Evolutionary conservation across 2,797 vertebrate species (phyloP).

Genomic region (Sebastes matsubarae): DNA sequence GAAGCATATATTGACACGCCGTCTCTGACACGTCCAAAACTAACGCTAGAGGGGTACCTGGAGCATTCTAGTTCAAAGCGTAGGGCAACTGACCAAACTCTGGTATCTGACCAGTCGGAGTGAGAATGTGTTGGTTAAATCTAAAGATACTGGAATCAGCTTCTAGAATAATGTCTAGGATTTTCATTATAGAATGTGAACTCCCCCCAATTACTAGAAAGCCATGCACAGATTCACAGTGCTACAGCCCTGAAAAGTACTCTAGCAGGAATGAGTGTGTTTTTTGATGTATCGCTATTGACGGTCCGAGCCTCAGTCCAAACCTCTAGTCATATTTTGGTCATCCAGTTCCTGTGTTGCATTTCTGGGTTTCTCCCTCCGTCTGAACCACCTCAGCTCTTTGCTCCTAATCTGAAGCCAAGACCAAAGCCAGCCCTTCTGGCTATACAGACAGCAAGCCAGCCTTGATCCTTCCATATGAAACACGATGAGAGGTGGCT

Average conservation of each 20-base stretch:
- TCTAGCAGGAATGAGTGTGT: neutral
- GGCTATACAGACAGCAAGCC: conserved; percentile 63
- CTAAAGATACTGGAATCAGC: neutral
- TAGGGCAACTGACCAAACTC: too few relatives aligned
- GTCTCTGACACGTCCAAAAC: too few relatives aligned
- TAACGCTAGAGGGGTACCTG: too few relatives aligned
- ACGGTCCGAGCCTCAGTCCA: neutral
- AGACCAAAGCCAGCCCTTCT: conserved; percentile 58
- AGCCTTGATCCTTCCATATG: conserved; percentile 56
- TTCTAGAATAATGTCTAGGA: neutral
- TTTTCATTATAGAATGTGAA: neutral
- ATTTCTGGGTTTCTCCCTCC: conserved; percentile 24
- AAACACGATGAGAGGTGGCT: conserved; percentile 36
- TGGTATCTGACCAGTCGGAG: too few relatives aligned
- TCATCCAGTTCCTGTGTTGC: neutral
- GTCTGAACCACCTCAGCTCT: conserved; percentile 70
- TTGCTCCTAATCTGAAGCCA: conserved; percentile 73
- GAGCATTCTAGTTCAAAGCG: too few relatives aligned
- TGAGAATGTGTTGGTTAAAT: too few relatives aligned
- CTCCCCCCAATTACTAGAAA: neutral
- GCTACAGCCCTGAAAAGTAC: neutral
- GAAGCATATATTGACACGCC: too few relatives aligned
- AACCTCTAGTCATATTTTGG: neutral
- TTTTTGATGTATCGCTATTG: neutral
- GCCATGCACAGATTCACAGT: neutral